Percentiles rank a stretch among this genome's conserved stretches.
Conservation (phyloP, 2,797 vertebrate genomes). For the Leuciscus waleckii region DNA sequence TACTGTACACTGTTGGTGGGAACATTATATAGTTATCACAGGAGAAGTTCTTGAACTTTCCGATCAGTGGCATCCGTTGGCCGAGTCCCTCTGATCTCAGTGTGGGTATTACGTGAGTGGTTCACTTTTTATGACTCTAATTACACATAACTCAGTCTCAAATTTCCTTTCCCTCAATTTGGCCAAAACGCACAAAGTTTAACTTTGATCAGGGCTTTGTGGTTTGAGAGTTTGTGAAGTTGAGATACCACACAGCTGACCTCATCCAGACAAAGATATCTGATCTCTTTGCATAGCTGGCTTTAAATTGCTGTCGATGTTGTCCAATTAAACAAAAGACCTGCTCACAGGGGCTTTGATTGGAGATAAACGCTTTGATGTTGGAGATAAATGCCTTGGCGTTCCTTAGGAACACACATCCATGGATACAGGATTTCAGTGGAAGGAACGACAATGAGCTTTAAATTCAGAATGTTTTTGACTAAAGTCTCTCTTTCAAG, state of each 20-base stretch:
- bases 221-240: conserved; percentile 19
- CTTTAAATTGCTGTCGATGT: conserved; percentile 14
- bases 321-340: conserved; percentile 25
- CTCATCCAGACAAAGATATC: conserved; percentile 15
- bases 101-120: conserved; percentile 30
- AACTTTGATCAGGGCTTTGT: conserved; percentile 13
- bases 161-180: conserved; percentile 3
- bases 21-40: conserved; percentile 58
- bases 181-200: conserved; percentile 13
- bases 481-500: conserved; percentile 2
- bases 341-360: not conserved
- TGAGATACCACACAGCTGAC: conserved; percentile 3
- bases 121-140: conserved; percentile 36
- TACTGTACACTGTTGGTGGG: conserved; percentile 45
- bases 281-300: conserved; percentile 23
- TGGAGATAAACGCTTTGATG: conserved; percentile 8
- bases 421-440: conserved; percentile 35
- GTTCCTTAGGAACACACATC: conserved; percentile 26
- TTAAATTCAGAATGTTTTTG: conserved; percentile 17
- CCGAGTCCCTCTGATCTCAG: conserved; percentile 37
- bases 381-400: not conserved
- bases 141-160: conserved; percentile 26
- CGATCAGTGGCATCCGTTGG: conserved; percentile 43
- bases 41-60: conserved; percentile 55
- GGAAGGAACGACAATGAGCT: conserved; percentile 37